These are phyloP conservation scores for Rhodinocichla rosea DNA, from an alignment of 2,113 vertebrate species.

Conservation along the genomic window DNA sequence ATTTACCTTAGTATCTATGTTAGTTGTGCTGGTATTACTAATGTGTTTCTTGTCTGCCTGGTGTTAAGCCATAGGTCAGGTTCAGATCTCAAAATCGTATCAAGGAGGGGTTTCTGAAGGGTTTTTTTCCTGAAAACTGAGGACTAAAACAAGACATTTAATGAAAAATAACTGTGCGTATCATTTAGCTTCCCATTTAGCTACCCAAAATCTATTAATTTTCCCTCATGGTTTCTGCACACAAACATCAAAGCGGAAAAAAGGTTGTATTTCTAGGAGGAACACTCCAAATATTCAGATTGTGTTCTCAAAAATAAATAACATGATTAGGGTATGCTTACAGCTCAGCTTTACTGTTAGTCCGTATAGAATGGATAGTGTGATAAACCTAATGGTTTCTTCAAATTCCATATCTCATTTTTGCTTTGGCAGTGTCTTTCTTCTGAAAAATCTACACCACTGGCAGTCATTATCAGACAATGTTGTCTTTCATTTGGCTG, in stretches of 20 bases:
- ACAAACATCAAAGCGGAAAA: background rate
- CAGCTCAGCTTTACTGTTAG: background rate
- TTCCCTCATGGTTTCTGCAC: background rate
- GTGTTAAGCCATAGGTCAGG: background rate
- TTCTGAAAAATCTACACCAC: background rate
- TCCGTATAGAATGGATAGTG: rapidly evolving
- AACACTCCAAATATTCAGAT: background rate
- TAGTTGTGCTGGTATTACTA: background rate
- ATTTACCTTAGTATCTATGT: background rate
- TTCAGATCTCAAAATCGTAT: background rate
- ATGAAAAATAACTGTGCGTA: background rate
- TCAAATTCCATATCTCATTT: background rate
- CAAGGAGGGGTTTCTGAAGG: background rate
- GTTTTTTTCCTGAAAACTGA: background rate
- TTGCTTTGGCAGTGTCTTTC: background rate
- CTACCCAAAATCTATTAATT: background rate
- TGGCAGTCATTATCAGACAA: background rate
- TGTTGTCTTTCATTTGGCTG: background rate
- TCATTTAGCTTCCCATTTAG: background rate
- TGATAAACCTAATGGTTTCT: background rate
- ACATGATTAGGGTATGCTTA: background rate
- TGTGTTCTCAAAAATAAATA: background rate
- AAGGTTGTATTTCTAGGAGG: background rate
- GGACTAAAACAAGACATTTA: background rate
- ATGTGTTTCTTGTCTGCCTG: background rate